Evolutionary conservation across 1,140 invertebrate species (phyloP), one percentile per base, ranked within the genome.

Genomic region (Pachyrhynchus sulphureomaculatus): DNA sequence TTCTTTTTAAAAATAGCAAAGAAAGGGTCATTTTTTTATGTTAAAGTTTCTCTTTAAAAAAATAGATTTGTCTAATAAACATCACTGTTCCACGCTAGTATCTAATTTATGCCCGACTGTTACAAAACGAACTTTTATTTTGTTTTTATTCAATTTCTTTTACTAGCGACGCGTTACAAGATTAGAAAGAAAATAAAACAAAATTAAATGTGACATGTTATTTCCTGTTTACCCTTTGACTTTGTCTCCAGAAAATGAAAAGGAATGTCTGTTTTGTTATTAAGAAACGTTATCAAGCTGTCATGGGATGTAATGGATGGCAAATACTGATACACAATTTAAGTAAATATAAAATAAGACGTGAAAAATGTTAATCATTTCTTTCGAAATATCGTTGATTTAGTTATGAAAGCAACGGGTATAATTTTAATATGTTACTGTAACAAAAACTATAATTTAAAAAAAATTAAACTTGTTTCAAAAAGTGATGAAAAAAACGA

Each of bases 181-280:
- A 48, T 48, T 48, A 48, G 4, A 17, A 17, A 10, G 20, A 48
- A 48, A 48, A 48, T 48, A 32, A 21, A 44, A 20, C 41, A 17
- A 24, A 48, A 21, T 48, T 17, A 21, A 32, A 48, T 48, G 15
- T 26, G 45, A 48, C 45, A 48, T 17, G 45, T 48, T 48, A 48
- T 48, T 48, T 48, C 45, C 45, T 21, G 23, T 48, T 21, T 48
- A 26, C 45, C 45, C 45, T 48, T 48, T 48, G 45, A 26, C 45
- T 48, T 48, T 13, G 45, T 48, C 20, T 48, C 45, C 26, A 12
- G 20, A n/a, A 24, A 48, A 48, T 48, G 32, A 48, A 48, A 48
- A 48, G 13, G 15, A 6, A 48, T 32, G 26, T 48, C 45, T 24
- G 15, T 48, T 48, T 9, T 10, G 26, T 6, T 6, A 29, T 29